Base-by-base conservation (phyloP, 2,113 vertebrate species). In the Oriolus oriolus region DNA sequence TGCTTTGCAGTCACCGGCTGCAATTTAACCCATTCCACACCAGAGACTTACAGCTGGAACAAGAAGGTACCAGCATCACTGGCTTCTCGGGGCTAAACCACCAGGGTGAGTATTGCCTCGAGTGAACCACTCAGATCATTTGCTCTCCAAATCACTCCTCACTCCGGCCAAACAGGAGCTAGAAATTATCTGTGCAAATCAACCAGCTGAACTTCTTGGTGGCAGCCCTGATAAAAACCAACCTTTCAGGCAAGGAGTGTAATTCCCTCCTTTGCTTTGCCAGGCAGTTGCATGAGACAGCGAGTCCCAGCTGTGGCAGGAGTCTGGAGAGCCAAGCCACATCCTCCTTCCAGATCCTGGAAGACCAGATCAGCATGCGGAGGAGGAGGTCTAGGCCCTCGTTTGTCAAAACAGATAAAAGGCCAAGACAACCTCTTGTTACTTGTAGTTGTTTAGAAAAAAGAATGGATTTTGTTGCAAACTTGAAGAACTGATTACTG, bases 401-500 rank as follows among this genome's bases (percentile, higher is more conserved):
- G 3, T 50, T 83, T 90, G 22, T 87, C 87, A 80, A 88, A 92
- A 66, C 35, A 77, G 78, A 93, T 77, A 77, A 93, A 85, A 90
- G 42, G 82, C 87, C 79, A 86, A 84, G 63, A 95, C 68, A 74
- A 70, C n/a, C 39, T 81, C 79, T 54, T 60, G 69, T 66, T 78
- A 68, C 35, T 74, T 37, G 35, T 14, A 76, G 63, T 77, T 91
- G 63, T 93, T 96, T 64, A 86, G 89, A 53, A 74, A 84, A 90
- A 64, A 57, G 7, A 80, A 69, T 1, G 3, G 78, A 26, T 92
- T 90, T 87, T 77, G 54, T 88, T 86, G 85, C 52, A 52, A 60
- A 50, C 57, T 95, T 59, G 64, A 95, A 95, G 76, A 86, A 90
- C 63, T 81, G 86, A 78, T 93, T 93, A 44, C 73, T 37, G 57